A percentile compares a stretch with the other conserved stretches of the same genome.
Evolutionary conservation across 2,888 invertebrate species (phyloP).

Genomic region (Diarsia rubi): DNA sequence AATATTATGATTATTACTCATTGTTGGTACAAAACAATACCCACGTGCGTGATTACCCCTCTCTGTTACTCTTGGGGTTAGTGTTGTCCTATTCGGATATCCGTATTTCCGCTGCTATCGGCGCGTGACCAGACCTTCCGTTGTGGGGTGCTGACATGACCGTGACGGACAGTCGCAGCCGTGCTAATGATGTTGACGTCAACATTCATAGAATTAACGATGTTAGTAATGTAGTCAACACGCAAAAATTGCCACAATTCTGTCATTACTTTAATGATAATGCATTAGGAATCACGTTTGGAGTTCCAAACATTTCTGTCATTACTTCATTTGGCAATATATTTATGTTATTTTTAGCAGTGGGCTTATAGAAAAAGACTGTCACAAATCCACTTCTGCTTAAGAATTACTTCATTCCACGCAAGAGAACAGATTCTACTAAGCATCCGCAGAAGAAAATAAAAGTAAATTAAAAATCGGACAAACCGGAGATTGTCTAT

Average conservation of each 20-base stretch:
- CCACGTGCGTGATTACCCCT: constrained; percentile 63
- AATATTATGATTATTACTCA: constrained; percentile 53
- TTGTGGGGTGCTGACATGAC: constrained; percentile 78
- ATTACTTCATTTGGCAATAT: not conserved
- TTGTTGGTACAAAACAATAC: constrained; percentile 60
- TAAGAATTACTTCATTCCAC: not conserved
- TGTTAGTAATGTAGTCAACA: constrained; percentile 33
- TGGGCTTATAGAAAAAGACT: too few species aligned
- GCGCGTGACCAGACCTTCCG: constrained; percentile 87
- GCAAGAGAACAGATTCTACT: not conserved
- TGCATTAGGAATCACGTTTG: constrained; percentile 27
- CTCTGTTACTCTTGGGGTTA: constrained; percentile 57
- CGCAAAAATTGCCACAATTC: constrained; percentile 31
- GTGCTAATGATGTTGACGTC: constrained; percentile 76
- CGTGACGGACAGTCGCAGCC: constrained; percentile 73
- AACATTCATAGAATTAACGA: constrained; percentile 49
- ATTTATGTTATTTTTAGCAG: not conserved
- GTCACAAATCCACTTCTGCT: not conserved
- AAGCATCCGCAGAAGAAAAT: not conserved
- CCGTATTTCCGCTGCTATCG: constrained; percentile 85
- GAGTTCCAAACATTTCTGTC: not conserved
- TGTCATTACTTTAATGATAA: constrained; percentile 42
- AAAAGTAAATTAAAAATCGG: constrained; percentile 4
- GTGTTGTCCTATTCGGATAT: constrained; percentile 78
- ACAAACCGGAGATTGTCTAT: not conserved